These are phyloP conservation scores for Apamea sordens DNA, from an alignment of 2,888 invertebrate genomes.

Conservation along the genomic window DNA sequence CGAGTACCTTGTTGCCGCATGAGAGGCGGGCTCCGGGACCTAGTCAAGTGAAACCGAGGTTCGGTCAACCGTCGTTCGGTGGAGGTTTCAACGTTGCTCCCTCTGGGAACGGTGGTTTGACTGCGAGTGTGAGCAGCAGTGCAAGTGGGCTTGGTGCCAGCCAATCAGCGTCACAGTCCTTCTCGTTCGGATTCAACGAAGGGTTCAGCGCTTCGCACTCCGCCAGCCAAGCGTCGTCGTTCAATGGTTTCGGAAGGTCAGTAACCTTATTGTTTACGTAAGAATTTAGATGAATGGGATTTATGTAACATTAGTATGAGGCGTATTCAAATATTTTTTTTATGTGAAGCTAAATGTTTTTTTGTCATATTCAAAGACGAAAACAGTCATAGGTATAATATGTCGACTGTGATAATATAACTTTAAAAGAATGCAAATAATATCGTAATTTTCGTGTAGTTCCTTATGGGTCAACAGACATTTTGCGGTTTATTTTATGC, in stretches of 20 bases:
- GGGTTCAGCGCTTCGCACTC: constrained; percentile 89
- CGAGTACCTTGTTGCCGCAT: constrained; percentile 84
- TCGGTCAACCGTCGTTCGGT: constrained; percentile 75
- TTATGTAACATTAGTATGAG: not conserved
- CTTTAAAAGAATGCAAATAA: not conserved
- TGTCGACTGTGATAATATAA: not conserved
- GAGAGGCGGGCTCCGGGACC: constrained; percentile 70
- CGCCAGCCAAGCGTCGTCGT: constrained; percentile 87
- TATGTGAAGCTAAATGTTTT: not conserved
- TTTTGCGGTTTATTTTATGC: not conserved
- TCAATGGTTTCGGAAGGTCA: constrained; percentile 87
- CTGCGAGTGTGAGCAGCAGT: constrained; percentile 86
- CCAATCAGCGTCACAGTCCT: constrained; percentile 87
- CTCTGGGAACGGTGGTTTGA: constrained; percentile 83
- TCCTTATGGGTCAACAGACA: not conserved
- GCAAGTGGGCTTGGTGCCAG: constrained; percentile 83
- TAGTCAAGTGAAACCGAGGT: constrained; percentile 79
- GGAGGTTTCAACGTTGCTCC: constrained; percentile 86
- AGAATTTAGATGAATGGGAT: not conserved
- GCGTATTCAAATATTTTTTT: not conserved
- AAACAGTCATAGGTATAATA: not conserved
- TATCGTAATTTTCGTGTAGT: not conserved
- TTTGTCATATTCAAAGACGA: not conserved
- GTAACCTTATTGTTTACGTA: constrained; percentile 67
- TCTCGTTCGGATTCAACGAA: constrained; percentile 87